Base-by-base conservation (phyloP, 1,140 invertebrate genomes). In the Anadara kagoshimensis region DNA sequence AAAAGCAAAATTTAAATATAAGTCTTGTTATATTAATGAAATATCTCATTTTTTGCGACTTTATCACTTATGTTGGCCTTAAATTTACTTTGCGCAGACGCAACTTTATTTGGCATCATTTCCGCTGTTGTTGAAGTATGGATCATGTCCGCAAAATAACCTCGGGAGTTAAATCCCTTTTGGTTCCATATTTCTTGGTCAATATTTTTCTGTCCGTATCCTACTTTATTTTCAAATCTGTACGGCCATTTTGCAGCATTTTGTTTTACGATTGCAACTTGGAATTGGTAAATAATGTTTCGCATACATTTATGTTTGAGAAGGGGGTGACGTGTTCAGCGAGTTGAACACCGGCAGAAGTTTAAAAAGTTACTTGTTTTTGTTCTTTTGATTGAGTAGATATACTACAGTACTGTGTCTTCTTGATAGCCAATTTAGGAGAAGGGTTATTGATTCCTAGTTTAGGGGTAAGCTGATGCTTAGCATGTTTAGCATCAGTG, bases 261-360 rank as follows among this genome's bases (percentile, higher is more conserved):
- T 18, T 80, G 10, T 80, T 78, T 72, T 54, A 76, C 7, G 73
- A 77, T 16, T 80, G 79, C 53, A 62, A 44, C 26, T 61, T 78
- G 14, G 79, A 80, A 64, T 47, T 80, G 73, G 73, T 71, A 72
- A 76, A 70, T 54, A 45, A 1, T n/a, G n/a, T n/a, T n/a, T n/a
- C n/a, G n/a, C n/a, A n/a, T n/a, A n/a, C n/a, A n/a, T n/a, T n/a
- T n/a, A n/a, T n/a, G n/a, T n/a, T n/a, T n/a, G n/a, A n/a, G n/a
- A n/a, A n/a, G n/a, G n/a, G n/a, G n/a, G n/a, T n/a, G n/a, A n/a
- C n/a, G n/a, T n/a, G n/a, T n/a, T n/a, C n/a, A n/a, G n/a, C n/a
- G n/a, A n/a, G n/a, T n/a, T n/a, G n/a, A n/a, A n/a, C n/a, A n/a
- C n/a, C n/a, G n/a, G n/a, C n/a, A n/a, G n/a, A n/a, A n/a, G n/a